A percentile compares a stretch with the other conserved stretches of the same genome.
phyloP scores from a whole-genome alignment of 2,888 invertebrate species.

The Cephus pygmeus region DNA sequence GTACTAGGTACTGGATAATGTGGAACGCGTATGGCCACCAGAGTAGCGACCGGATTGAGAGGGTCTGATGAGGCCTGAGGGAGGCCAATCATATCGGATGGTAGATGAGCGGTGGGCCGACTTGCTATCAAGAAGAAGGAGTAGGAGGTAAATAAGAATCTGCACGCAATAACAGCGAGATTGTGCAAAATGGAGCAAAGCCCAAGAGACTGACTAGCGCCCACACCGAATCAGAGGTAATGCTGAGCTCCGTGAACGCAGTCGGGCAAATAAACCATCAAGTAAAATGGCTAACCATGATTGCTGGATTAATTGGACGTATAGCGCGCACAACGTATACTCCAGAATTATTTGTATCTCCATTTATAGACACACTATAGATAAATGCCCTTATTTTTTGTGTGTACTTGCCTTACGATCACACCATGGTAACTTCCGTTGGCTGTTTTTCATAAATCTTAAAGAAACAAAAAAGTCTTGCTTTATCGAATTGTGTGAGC shows the following conservation, averaged over 20 bases:
- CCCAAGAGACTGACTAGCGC: slow-evolving; percentile 22
- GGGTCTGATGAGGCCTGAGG: slow-evolving; percentile 25
- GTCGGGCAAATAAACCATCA: slow-evolving; percentile 49
- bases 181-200: slow-evolving; percentile 37
- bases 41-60: slow-evolving; percentile 40
- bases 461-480: neutral
- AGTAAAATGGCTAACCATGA: slow-evolving; percentile 49
- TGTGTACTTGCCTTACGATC: neutral
- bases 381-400: neutral
- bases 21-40: slow-evolving; percentile 40
- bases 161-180: slow-evolving; percentile 38
- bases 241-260: neutral
- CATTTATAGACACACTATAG: neutral
- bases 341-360: neutral
- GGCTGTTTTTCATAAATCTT: neutral
- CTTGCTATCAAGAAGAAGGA: slow-evolving; percentile 3
- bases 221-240: slow-evolving; percentile 32
- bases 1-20: slow-evolving; percentile 17
- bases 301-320: slow-evolving; percentile 59
- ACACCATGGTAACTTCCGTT: neutral
- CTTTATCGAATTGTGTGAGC: neutral
- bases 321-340: slow-evolving; percentile 26
- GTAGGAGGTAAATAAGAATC: slow-evolving; percentile 27
- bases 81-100: slow-evolving; percentile 25
- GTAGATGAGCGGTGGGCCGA: slow-evolving; percentile 15